These are phyloP conservation scores for Selenia dentaria DNA, from an alignment of 2,888 invertebrate genomes.

Conservation along the genomic window DNA sequence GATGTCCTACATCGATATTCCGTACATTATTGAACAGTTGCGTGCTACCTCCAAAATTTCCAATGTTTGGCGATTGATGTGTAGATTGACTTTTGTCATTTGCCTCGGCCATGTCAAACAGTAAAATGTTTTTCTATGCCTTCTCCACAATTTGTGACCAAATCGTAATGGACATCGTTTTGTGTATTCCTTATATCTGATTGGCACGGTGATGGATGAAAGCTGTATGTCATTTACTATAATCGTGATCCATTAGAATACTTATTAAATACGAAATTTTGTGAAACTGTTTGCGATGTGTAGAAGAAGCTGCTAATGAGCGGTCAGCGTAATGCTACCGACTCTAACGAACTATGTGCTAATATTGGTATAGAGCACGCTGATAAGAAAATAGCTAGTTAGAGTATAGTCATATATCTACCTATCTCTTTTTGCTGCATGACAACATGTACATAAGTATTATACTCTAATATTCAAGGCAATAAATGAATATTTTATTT, in stretches of 20 bases:
- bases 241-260: constrained; percentile 46
- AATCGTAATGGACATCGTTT: constrained; percentile 77
- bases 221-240: constrained; percentile 61
- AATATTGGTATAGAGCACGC: constrained; percentile 10
- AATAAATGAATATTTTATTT: too few species aligned
- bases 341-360: constrained; percentile 2
- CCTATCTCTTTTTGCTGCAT: too few species aligned
- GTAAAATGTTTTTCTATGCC: constrained; percentile 79
- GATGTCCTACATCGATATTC: constrained; percentile 83
- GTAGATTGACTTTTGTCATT: constrained; percentile 85
- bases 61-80: constrained; percentile 84
- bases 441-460: too few species aligned
- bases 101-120: constrained; percentile 80
- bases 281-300: constrained; percentile 32
- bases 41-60: constrained; percentile 82
- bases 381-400: constrained; percentile 25
- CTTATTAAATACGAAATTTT: constrained; percentile 32
- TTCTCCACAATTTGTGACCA: constrained; percentile 72
- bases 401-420: too few species aligned
- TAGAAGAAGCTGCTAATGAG: constrained; percentile 32
- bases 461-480: too few species aligned
- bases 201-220: constrained; percentile 76
- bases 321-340: constrained; percentile 27
- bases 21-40: constrained; percentile 82
- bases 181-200: constrained; percentile 70